Base-by-base conservation (phyloP, 2,888 invertebrate species). In the Sesamia inferens region DNA sequence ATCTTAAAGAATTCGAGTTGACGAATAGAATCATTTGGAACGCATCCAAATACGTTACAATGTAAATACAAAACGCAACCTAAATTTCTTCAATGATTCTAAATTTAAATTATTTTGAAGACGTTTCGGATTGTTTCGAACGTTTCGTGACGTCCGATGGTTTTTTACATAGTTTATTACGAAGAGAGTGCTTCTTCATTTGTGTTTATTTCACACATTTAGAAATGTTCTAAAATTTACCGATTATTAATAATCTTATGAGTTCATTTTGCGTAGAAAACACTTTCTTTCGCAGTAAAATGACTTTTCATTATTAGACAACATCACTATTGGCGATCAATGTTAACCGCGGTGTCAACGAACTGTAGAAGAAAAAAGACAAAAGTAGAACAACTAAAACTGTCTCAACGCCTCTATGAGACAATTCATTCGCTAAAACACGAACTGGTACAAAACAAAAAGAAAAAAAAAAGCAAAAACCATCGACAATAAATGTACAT, bases 401-500 rank as follows among this genome's bases (percentile, higher is more conserved):
- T 24, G 39, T 65, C n/a, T 44, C 68, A 68, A 65, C 22, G 54
- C 58, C 39, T 72, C 78, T 78, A 84, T 76, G 74, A 70, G 63
- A 73, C 71, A 69, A 71, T 74, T 65, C 55, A 72, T 68, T 79
- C 63, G 74, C 83, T 74, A 78, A 65, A 75, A 77, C 68, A 76
- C 39, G 55, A 80, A 59, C 62, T 66, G 39, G 48, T 55, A 73
- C 42, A 74, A 55, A 62, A 68, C 19, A 70, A 61, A 61, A 61
- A 61, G 66, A 63, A 59, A 77, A 68, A n/a, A n/a, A n/a, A n/a
- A 59, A 62, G 63, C 67, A 76, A 82, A 81, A 85, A 79, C 61
- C 82, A 91, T 92, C 91, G 89, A 92, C 85, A 88, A 79, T 78
- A 71, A 86, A 87, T 73, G 81, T 83, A 85, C 94, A 92, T 89